phyloP scores from a whole-genome alignment of 1,140 invertebrate species.

The Mactra quadrangularis region DNA sequence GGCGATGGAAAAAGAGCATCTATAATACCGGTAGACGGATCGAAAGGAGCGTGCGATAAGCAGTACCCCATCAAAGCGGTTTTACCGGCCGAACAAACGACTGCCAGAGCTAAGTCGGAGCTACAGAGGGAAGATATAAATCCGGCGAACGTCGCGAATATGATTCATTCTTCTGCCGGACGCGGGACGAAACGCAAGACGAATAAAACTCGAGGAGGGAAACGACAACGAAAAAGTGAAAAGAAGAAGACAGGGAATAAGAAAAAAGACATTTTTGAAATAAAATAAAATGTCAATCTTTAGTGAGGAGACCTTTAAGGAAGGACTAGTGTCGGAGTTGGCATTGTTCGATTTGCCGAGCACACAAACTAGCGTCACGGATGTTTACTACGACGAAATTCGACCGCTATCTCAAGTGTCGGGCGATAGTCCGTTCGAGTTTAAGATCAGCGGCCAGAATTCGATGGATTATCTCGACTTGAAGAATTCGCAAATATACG shows the following conservation, averaged over 20 bases:
- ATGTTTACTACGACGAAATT: conserved; percentile 56
- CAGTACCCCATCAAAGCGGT: conserved; percentile 37
- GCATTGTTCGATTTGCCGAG: conserved; percentile 46
- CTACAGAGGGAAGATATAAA: conserved; percentile 23
- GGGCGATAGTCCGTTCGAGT: conserved; percentile 54
- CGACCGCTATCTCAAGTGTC: conserved; percentile 53
- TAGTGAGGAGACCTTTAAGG: conserved; percentile 16
- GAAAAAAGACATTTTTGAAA: background rate
- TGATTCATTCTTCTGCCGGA: conserved; percentile 14
- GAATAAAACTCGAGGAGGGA: background rate
- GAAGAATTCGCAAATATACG: conserved; percentile 32
- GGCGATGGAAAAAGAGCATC: conserved; percentile 16
- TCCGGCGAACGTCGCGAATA: background rate
- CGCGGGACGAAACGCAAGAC: conserved; percentile 9
- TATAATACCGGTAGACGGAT: conserved; percentile 23
- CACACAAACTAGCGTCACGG: conserved; percentile 49
- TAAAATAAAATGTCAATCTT: conserved; percentile 8
- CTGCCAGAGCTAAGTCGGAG: conserved; percentile 52
- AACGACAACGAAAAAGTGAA: background rate
- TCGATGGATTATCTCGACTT: conserved; percentile 41
- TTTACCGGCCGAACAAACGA: conserved; percentile 55
- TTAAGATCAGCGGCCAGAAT: conserved; percentile 50
- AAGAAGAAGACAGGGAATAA: background rate
- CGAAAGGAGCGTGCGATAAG: background rate
- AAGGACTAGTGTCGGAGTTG: conserved; percentile 37